Conservation (phyloP, 2,113 vertebrate genomes). For the Ptilonorhynchus violaceus region DNA sequence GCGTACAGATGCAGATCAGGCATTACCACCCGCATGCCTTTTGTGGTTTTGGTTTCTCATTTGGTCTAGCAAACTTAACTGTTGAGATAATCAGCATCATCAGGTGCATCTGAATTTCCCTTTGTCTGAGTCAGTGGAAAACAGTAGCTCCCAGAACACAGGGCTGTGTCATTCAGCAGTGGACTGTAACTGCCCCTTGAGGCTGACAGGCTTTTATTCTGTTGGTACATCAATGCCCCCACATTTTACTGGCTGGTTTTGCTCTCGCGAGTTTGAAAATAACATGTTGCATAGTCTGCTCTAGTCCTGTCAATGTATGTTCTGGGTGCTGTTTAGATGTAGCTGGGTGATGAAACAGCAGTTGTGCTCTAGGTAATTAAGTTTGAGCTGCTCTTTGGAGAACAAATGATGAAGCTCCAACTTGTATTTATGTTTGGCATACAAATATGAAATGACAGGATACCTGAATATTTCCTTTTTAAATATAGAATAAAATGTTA, state of each 20-base stretch:
- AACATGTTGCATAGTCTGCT: neutral
- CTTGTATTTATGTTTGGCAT: neutral
- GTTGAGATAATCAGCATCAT: neutral
- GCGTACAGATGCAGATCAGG: neutral
- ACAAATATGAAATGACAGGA: neutral
- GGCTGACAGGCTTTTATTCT: neutral
- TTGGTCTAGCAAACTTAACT: neutral
- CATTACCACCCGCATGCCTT: neutral
- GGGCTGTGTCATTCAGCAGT: fast-evolving
- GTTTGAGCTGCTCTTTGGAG: neutral
- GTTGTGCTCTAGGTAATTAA: neutral
- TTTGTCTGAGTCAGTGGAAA: neutral
- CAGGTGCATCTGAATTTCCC: neutral
- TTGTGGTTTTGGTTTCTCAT: neutral
- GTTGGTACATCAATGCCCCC: neutral
- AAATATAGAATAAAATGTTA: neutral
- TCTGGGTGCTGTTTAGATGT: neutral
- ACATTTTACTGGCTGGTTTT: neutral
- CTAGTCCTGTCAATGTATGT: neutral
- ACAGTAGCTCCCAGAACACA: neutral
- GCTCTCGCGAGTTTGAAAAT: neutral
- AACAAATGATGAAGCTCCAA: neutral
- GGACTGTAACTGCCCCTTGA: neutral
- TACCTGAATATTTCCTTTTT: neutral
- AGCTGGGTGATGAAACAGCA: neutral